Evolutionary conservation across 2,888 invertebrate species (phyloP), one percentile per base, ranked within the genome.

Genomic region (Pammene fasciana): DNA sequence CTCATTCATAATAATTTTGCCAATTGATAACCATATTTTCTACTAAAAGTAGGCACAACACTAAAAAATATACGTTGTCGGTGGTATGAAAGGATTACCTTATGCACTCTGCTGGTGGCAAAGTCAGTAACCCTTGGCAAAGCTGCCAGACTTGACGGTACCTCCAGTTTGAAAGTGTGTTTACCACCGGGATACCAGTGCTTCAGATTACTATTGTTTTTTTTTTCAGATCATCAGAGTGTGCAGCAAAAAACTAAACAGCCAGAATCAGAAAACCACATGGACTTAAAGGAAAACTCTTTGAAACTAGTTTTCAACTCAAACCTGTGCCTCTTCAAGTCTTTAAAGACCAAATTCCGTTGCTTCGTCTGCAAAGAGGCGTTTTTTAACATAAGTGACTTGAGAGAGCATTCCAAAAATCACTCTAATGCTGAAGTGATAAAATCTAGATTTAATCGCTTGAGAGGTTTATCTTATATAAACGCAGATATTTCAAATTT

Each of bases 401-500:
- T 72, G 8, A 66, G 65, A 10, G 9, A 65, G n/a, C 70, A 70
- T 26, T 48, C 59, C 11, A 65, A 65, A 60, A 34, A n/a, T 36
- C 70, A 70, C 34, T 13, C 46, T 43, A 65, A 70, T 18, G 11
- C 9, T 9, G 60, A 68, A 13, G 4, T 65, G 10, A 65, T 68
- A 57, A 43, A 13, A n/a, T 4, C 34, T 6, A 70, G 55, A 55
- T 70, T 70, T 8, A 65, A 71, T 45, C 50, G 54, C 7, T 11
- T 56, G n/a, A 54, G 48, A 41, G 71, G 68, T 7, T 11, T 67
- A 8, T 55, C 45, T 7, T 55, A 52, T 26, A 62, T 66, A n/a
- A 68, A 71, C 45, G 65, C 71, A 13, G 72, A 72, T 14, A 65
- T 72, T 41, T 65, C 68, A 11, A 50, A 59, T 55, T 56, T 72